phyloP scores from a whole-genome alignment of 1,140 invertebrate species.

The Zaprionus lachaisei region DNA sequence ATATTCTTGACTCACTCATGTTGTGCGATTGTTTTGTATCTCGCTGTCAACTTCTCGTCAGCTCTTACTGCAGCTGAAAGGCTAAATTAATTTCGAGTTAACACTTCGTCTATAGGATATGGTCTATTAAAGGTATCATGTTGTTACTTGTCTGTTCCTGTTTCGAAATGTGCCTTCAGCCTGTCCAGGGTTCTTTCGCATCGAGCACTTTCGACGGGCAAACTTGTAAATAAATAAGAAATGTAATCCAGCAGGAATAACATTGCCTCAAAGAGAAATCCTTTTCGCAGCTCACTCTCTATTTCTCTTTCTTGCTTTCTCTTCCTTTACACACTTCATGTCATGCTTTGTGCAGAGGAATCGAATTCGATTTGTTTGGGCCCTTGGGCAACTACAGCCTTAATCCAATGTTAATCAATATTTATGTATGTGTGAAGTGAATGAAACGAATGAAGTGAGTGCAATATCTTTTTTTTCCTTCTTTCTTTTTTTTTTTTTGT shows the following conservation, averaged over 20 bases:
- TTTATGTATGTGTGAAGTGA: constrained; percentile 8
- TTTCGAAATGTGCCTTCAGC: not conserved
- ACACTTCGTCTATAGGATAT: not conserved
- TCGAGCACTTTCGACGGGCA: not conserved
- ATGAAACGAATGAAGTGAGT: constrained; percentile 10
- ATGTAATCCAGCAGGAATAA: constrained; percentile 1
- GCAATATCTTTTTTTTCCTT: not conserved
- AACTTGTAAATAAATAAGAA: constrained; percentile 3
- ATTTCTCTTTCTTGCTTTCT: not conserved
- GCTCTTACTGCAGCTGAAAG: not conserved
- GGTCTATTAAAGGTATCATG: not conserved
- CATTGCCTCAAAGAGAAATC: constrained; percentile 9
- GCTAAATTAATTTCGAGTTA: not conserved
- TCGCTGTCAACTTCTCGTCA: not conserved
- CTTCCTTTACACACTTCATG: not conserved
- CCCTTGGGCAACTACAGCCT: not conserved
- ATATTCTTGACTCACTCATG: no score
- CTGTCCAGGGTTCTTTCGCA: not conserved
- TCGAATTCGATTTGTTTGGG: not conserved
- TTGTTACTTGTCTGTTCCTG: not conserved
- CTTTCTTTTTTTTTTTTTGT: not conserved
- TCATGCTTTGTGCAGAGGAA: not conserved
- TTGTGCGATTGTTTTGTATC: not conserved
- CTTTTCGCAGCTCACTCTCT: not conserved
- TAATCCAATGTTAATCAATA: constrained; percentile 28